These are phyloP conservation scores for Saturnia japonica DNA, from an alignment of 2,888 invertebrate species.

Conservation along the genomic window DNA sequence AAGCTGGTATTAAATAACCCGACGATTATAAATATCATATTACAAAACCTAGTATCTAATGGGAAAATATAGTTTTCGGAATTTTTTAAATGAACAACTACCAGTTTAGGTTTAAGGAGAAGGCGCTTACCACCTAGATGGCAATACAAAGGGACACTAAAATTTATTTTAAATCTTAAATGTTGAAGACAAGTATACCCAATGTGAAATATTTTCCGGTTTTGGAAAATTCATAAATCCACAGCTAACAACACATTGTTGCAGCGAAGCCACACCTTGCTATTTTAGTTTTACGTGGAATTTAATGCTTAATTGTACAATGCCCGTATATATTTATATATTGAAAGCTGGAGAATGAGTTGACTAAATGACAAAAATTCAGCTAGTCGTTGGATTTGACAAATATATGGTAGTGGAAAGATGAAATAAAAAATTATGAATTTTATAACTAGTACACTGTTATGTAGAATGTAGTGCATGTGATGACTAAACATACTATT, in stretches of 20 bases:
- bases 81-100: not conserved
- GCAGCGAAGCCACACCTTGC: not conserved
- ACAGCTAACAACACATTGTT: not conserved
- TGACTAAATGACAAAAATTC: not conserved
- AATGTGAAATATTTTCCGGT: not conserved
- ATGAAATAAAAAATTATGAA: not conserved
- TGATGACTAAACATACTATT: constrained; percentile 24
- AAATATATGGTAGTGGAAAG: not conserved
- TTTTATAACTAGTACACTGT: not conserved
- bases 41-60: not conserved
- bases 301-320: not conserved
- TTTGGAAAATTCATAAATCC: not conserved
- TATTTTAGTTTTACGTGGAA: not conserved
- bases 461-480: constrained; percentile 20
- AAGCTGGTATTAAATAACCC: not conserved
- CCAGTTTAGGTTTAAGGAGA: no score
- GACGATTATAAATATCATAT: not conserved
- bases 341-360: not conserved
- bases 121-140: no score
- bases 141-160: no score
- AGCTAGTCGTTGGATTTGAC: not conserved
- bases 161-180: not conserved
- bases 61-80: not conserved
- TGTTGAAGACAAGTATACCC: not conserved
- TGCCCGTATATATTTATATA: not conserved